phyloP scores from a whole-genome alignment of 92 coral and sea anemone genomes.

The Porites evermanni region DNA sequence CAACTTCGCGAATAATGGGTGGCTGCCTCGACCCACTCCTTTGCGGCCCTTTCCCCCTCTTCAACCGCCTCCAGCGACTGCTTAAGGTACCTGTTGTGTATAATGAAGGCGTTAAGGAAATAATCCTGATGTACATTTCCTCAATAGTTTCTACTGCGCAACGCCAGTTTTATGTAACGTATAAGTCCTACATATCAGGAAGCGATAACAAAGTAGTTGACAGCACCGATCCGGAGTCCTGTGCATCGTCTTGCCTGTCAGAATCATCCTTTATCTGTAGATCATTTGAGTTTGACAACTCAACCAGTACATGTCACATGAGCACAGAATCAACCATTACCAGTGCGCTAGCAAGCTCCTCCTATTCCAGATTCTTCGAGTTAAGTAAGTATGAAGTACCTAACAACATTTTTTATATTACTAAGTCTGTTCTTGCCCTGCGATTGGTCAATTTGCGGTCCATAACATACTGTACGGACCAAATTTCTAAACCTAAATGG shows the following conservation, averaged over 20 bases:
- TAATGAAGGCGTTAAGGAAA: background rate
- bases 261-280: slow-evolving; percentile 79
- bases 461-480: too few species aligned
- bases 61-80: too few species aligned
- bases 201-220: slow-evolving; percentile 42
- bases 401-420: too few species aligned
- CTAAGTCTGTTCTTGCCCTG: too few species aligned
- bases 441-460: too few species aligned
- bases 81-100: too few species aligned
- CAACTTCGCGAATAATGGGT: too few species aligned
- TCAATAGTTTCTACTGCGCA: slow-evolving; percentile 61
- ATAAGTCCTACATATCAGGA: slow-evolving; percentile 72
- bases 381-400: slow-evolving; percentile 62
- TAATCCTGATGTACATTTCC: background rate
- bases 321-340: slow-evolving; percentile 72
- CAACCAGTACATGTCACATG: slow-evolving; percentile 68
- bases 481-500: too few species aligned
- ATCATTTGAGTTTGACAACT: slow-evolving; percentile 84
- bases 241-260: slow-evolving; percentile 67
- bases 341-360: slow-evolving; percentile 32
- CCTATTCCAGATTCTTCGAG: slow-evolving; percentile 63
- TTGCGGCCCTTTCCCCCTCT: too few species aligned
- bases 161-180: slow-evolving; percentile 44
- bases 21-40: too few species aligned
- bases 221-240: slow-evolving; percentile 67